These are phyloP conservation scores for Pseudanteris insignis DNA, from an alignment of 2,888 invertebrate species.

Conservation along the genomic window DNA sequence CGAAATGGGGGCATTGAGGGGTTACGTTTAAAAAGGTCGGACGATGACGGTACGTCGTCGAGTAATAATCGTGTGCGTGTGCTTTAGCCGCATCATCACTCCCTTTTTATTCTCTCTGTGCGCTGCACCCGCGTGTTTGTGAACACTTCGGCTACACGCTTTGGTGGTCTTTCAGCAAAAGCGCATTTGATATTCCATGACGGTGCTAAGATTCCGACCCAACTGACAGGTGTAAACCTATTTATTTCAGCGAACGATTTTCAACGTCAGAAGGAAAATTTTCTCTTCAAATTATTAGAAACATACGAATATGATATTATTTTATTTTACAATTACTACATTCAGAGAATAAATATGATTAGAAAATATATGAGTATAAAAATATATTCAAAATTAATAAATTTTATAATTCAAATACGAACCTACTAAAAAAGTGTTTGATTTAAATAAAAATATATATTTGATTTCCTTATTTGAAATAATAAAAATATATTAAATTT, in stretches of 20 bases:
- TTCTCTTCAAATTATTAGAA: too few species aligned
- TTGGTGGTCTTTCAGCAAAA: conserved; percentile 10
- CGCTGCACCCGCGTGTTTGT: conserved; percentile 11
- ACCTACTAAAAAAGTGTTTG: too few species aligned
- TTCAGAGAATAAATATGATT: too few species aligned
- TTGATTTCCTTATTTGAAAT: too few species aligned
- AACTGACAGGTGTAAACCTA: conserved; percentile 1
- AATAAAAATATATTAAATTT: too few species aligned
- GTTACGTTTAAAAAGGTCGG: conserved; percentile 11
- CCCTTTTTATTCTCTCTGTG: conserved; percentile 1
- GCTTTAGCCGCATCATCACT: conserved; percentile 13
- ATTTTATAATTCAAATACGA: too few species aligned
- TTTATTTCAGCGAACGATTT: neutral
- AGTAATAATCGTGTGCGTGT: conserved; percentile 15
- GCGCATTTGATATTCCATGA: conserved; percentile 14
- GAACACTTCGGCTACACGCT: conserved; percentile 12
- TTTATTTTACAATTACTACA: too few species aligned
- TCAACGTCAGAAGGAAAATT: too few species aligned
- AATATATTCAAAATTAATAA: too few species aligned
- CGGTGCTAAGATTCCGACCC: conserved; percentile 17
- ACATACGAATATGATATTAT: too few species aligned
- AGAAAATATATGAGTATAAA: too few species aligned
- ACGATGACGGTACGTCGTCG: conserved; percentile 7
- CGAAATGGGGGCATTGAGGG: conserved; percentile 7
- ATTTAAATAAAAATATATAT: too few species aligned